Percentiles rank a stretch among this genome's conserved stretches.
These are phyloP conservation scores for Neoitamus cyanurus DNA, from an alignment of 2,888 invertebrate species.

Conservation along the genomic window DNA sequence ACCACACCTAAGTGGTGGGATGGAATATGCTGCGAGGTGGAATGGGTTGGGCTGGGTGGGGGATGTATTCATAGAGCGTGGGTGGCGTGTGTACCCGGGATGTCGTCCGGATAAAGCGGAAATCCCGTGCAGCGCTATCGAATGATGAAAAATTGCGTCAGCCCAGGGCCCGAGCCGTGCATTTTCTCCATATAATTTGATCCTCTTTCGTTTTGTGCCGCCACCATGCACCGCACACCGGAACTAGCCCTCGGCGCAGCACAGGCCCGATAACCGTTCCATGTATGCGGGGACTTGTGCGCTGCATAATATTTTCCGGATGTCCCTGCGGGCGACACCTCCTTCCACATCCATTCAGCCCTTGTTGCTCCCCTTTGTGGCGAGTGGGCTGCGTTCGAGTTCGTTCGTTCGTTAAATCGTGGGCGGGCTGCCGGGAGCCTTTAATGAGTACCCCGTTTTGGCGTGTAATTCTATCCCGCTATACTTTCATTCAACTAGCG, in stretches of 20 bases:
- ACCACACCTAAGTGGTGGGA: too few species aligned
- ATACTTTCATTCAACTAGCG: background rate
- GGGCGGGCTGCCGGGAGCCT: background rate
- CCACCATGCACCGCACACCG: background rate
- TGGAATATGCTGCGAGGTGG: too few species aligned
- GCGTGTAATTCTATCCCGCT: background rate
- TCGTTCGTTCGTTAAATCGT: background rate
- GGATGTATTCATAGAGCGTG: background rate
- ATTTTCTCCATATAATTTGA: conserved; percentile 11
- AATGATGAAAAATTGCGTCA: conserved; percentile 29
- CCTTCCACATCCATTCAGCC: background rate
- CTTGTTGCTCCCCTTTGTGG: background rate
- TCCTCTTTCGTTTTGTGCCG: background rate
- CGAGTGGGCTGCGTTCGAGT: background rate
- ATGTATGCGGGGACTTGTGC: background rate
- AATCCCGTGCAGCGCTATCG: conserved; percentile 21
- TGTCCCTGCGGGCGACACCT: background rate
- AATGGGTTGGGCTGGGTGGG: background rate
- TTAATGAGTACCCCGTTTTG: background rate
- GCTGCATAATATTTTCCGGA: background rate
- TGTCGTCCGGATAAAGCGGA: conserved; percentile 4
- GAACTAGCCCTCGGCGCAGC: background rate
- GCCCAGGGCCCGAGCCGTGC: background rate
- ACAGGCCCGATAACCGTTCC: background rate
- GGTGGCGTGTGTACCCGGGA: background rate